phyloP scores from a whole-genome alignment of 1,140 invertebrate genomes.

The Megalopta genalis region DNA sequence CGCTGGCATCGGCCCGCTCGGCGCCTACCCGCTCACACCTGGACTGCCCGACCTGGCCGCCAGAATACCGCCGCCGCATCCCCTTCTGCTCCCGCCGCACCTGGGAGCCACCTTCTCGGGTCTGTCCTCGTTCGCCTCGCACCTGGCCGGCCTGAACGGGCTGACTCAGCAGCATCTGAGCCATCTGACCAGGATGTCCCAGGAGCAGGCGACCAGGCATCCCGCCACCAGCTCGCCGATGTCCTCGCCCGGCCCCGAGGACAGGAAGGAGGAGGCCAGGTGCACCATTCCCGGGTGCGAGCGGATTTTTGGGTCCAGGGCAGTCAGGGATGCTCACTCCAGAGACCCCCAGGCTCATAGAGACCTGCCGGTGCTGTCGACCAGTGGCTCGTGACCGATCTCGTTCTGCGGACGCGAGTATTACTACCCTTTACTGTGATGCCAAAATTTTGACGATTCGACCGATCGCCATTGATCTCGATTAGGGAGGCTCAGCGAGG shows the following conservation, averaged over 20 bases:
- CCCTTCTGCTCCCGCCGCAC: constrained; percentile 73
- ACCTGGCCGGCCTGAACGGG: constrained; percentile 81
- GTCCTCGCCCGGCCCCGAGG: constrained; percentile 62
- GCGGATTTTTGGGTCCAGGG: constrained; percentile 82
- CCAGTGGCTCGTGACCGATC: constrained; percentile 76
- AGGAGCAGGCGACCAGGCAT: constrained; percentile 63
- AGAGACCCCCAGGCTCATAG: constrained; percentile 79
- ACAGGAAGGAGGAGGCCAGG: constrained; percentile 78
- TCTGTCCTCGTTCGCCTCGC: constrained; percentile 76
- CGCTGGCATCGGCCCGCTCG: constrained; percentile 76
- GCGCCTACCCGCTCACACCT: constrained; percentile 68
- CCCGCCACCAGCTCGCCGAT: constrained; percentile 55
- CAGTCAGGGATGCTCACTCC: constrained; percentile 82
- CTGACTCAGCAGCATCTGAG: constrained; percentile 82
- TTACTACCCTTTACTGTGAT: constrained; percentile 76
- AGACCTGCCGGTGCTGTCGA: constrained; percentile 70
- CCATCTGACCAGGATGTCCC: constrained; percentile 75
- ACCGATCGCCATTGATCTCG: constrained; percentile 55
- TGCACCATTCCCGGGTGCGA: constrained; percentile 83
- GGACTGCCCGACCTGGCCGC: constrained; percentile 70
- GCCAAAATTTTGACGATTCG: constrained; percentile 70
- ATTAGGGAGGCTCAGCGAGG: constrained; percentile 26
- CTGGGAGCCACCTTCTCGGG: constrained; percentile 77
- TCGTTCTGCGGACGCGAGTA: constrained; percentile 65
- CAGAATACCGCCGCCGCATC: constrained; percentile 74